Evolutionary conservation across 2,888 invertebrate genomes (phyloP), one percentile per base, ranked within the genome.

Genomic region (Invenusta paracnida): DNA sequence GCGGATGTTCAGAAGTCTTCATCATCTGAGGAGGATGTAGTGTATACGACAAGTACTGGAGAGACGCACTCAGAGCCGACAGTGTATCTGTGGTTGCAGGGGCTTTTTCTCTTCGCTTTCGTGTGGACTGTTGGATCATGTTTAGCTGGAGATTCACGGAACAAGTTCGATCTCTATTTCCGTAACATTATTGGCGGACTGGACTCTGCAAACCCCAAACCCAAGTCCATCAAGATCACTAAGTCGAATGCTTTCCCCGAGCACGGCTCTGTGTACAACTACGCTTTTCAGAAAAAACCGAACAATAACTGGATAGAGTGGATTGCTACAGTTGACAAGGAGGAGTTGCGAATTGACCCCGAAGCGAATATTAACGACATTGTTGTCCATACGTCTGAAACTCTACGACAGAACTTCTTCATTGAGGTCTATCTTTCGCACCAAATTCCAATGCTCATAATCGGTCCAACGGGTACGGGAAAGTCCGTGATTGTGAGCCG

Each of bases 391-490:
- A 98, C 97, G 0, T 95, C 95, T 89, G 96, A 97, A 91, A 96
- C 95, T 85, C 94, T 95, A 0, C 94, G 95, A 87, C 95, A 97
- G 88, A 93, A 94, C 17, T 97, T 94, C 92, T 97, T 98, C 93
- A 93, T 97, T 85, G 93, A 94, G 29, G 93, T 94, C 87, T 95
- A 95, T 91, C 92, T 96, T 79, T 91, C 93, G 25, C 93, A 94
- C 87, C 93, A 93, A 85, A 93, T 94, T 85, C 96, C 97, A 0
- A 92, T 95, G 86, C 92, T 97, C 88, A 93, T 97, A 87, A 94
- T 97, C 31, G 98, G 98, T 0, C 96, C 97, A 0, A 96, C 97
- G 0, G 92, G 97, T 81, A 97, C 97, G 0, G 97, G 97, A 87
- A 98, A 98, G 92, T 96, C 96, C 0, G 95, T 95, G 2, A 94